Conservation (phyloP, 2,113 vertebrate species). For the Pteronura brasiliensis region DNA sequence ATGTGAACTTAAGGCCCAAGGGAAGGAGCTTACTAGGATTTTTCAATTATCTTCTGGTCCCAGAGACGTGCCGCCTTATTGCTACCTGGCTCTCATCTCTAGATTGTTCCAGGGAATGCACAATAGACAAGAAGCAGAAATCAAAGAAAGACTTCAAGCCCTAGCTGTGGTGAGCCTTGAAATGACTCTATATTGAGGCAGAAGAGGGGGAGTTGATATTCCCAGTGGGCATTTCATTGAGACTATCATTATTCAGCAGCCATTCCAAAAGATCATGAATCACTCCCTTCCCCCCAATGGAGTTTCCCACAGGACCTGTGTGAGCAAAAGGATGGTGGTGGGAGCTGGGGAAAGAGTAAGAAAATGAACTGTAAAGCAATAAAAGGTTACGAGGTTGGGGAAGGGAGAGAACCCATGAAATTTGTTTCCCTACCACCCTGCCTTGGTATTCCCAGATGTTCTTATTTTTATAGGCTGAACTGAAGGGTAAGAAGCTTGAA, state of each 20-base stretch:
- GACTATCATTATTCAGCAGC: neutral
- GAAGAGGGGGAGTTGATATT: neutral
- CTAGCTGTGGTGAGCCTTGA: neutral
- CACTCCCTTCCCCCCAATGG: neutral
- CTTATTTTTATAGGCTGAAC: neutral
- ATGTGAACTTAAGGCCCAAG: constrained; percentile 44
- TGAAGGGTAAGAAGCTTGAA: neutral
- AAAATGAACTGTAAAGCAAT: constrained; percentile 34
- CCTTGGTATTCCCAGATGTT: constrained; percentile 45
- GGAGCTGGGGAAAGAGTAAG: neutral
- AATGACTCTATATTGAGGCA: neutral
- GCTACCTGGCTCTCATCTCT: constrained; percentile 33
- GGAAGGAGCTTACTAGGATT: constrained; percentile 3
- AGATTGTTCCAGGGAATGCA: neutral
- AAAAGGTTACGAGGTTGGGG: constrained; percentile 31
- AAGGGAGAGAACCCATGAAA: neutral
- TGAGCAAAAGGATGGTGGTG: neutral
- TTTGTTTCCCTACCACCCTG: neutral
- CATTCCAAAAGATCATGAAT: neutral
- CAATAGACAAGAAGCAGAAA: constrained; percentile 26
- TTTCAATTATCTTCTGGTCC: constrained; percentile 51
- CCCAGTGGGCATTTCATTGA: neutral
- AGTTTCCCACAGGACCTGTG: constrained; percentile 37
- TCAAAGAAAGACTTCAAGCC: neutral
- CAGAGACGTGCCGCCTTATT: neutral